Base-by-base conservation (phyloP, 2,888 invertebrate species). In the Brenthis hecate region DNA sequence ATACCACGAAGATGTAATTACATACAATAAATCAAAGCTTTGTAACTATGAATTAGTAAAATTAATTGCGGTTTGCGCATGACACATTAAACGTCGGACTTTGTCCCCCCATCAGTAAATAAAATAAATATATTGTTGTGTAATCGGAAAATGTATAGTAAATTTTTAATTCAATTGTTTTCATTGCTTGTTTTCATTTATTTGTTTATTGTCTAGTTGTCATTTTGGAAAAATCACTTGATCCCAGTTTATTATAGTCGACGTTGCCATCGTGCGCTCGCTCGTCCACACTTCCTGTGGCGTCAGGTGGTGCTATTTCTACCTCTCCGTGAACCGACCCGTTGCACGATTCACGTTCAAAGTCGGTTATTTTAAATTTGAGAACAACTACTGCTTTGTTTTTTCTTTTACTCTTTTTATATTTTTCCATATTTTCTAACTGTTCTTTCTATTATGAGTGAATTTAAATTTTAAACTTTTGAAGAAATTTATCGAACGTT, bases 251-350 rank as follows among this genome's bases (percentile, higher is more conserved):
- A 71, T 72, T 72, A 69, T 67, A 61, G 69, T 72, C 69, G 65
- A 55, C 58, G 61, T 69, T 68, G 56, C 66, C 53, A 68, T 65
- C 78, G 76, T 78, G 76, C 79, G 84, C 76, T 78, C 83, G 81
- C 72, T 81, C 83, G 83, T 77, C 82, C 85, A 80, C 82, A 85
- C 86, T 89, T 89, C 91, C 90, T 87, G 90, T 81, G 82, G 78
- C 81, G 87, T 85, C 88, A 87, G 88, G 85, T 87, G 84, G 79
- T 87, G 83, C 85, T 89, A 89, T 89, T 89, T 88, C 84, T 84
- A 86, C 85, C 80, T 87, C 85, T 85, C 86, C 87, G 80, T 89
- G 85, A 88, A 89, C 88, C 82, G 79, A 73, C 78, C 74, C 71
- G 77, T 73, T 78, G 72, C 78, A 81, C 80, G 82, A 85, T 90